Percentiles rank a stretch among this genome's conserved stretches.
Evolutionary conservation across 2,797 vertebrate species (phyloP).

Genomic region (Clarias pachynema): DNA sequence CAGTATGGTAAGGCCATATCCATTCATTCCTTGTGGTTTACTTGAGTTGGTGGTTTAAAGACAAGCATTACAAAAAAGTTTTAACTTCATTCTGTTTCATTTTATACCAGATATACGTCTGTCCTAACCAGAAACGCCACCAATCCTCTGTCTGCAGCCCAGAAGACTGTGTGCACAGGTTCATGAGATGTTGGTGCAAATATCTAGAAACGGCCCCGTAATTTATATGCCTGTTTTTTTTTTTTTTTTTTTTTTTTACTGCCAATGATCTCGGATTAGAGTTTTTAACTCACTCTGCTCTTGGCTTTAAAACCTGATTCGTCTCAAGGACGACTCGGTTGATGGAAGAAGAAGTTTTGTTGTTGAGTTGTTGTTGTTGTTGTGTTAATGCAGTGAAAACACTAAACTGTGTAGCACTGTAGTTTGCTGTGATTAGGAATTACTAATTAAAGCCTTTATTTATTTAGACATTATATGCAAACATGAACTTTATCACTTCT

Average conservation of each 20-base stretch:
- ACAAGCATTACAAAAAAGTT: neutral
- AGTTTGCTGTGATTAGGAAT: neutral
- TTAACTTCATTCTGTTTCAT: neutral
- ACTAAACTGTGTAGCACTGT: constrained; percentile 1
- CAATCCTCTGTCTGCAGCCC: accelerated
- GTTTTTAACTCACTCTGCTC: neutral
- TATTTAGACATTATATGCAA: constrained; percentile 14
- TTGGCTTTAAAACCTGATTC: neutral
- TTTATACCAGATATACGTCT: accelerated
- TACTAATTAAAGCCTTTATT: neutral
- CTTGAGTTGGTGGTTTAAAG: neutral
- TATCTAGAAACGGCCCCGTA: constrained; percentile 19
- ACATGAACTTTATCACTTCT: neutral
- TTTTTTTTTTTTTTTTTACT: neutral
- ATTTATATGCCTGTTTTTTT: neutral
- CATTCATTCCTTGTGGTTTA: neutral
- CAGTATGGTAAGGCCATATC: neutral
- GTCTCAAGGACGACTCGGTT: neutral
- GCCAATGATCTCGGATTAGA: neutral
- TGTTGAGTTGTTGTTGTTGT: neutral
- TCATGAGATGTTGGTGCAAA: constrained; percentile 48
- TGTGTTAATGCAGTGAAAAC: constrained; percentile 25
- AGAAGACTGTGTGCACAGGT: accelerated
- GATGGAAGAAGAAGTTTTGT: neutral
- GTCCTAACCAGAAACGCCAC: accelerated